Evolutionary conservation across 23 tunicate genomes (phyloP), one percentile per base, ranked within the genome.

Genomic region (Styela clava): DNA sequence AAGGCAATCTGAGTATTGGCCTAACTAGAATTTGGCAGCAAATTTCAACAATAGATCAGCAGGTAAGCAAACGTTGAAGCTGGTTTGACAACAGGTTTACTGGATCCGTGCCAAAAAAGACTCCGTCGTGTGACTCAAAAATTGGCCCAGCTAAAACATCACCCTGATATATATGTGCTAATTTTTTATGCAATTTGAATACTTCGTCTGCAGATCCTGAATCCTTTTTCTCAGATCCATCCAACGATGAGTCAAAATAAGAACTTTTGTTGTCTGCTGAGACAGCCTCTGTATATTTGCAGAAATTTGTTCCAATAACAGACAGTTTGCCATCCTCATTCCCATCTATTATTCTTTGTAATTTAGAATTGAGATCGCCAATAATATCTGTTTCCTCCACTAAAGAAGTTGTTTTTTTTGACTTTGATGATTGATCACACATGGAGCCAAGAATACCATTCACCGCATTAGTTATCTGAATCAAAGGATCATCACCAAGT

Each of bases 271-370:
- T 44, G 56, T 44, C 7, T 44, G 56, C 56, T 7, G 56, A 12
- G 7, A 12, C 9, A 5, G 56, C 7, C 12, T 44, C 56, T 5
- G 56, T 44, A 44, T 5, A 44, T 12, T 44, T 7, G 12, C 12
- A 44, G 12, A 44, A 44, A 44, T 44, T 12, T 44, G 56, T 44
- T 44, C 12, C 56, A 44, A 12, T 12, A 44, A 44, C 56, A 44
- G 56, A 44, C 7, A 44, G 9, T 44, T 44, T 44, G 12, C 7
- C 16, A 5, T 5, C 16, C 7, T 7, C 71, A 12, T 27, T 29
- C 18, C 77, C 77, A 30, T 71, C 35, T 3, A 71, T 21, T 21
- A 71, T 71, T 22, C 35, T 30, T 71, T 71, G 77, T 29, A 71
- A 26, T 71, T 71, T 71, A 5, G 16, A 29, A 22, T 31, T 27